Conservation (phyloP, 2,888 invertebrate species). For the Stegophylla sp. region DNA sequence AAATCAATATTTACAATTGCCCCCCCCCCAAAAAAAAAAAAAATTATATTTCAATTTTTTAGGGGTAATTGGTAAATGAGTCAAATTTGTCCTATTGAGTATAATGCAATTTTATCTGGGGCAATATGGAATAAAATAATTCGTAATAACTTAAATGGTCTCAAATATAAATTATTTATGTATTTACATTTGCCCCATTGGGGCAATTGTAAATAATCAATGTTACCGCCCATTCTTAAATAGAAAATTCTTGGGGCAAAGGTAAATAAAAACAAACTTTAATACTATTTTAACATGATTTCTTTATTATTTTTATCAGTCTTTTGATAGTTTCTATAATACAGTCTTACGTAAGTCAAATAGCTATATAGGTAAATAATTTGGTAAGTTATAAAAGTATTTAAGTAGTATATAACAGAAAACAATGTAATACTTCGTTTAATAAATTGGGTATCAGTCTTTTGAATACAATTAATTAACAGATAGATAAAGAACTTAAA, state of each 20-base stretch:
- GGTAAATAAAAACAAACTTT: slow-evolving; percentile 38
- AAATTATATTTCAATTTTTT: slow-evolving; percentile 21
- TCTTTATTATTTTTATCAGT: slow-evolving; percentile 34
- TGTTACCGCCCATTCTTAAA: slow-evolving; percentile 27
- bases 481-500: too few relatives aligned
- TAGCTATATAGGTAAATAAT: too few relatives aligned
- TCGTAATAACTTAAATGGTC: not conserved
- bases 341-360: too few relatives aligned
- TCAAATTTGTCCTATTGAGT: slow-evolving; percentile 17
- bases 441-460: too few relatives aligned
- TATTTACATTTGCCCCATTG: slow-evolving; percentile 41
- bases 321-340: slow-evolving; percentile 23
- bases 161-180: slow-evolving; percentile 14
- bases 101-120: slow-evolving; percentile 23
- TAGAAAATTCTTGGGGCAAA: slow-evolving; percentile 30
- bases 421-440: too few relatives aligned
- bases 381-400: too few relatives aligned
- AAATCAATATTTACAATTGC: slow-evolving; percentile 31
- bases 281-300: slow-evolving; percentile 40
- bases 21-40: too few relatives aligned
- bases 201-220: slow-evolving; percentile 39
- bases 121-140: slow-evolving; percentile 21
- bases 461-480: too few relatives aligned
- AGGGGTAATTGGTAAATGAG: slow-evolving; percentile 30
- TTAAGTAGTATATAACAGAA: too few relatives aligned